Conservation (phyloP, 2,113 vertebrate species). For the Mionectes macconnelli region DNA sequence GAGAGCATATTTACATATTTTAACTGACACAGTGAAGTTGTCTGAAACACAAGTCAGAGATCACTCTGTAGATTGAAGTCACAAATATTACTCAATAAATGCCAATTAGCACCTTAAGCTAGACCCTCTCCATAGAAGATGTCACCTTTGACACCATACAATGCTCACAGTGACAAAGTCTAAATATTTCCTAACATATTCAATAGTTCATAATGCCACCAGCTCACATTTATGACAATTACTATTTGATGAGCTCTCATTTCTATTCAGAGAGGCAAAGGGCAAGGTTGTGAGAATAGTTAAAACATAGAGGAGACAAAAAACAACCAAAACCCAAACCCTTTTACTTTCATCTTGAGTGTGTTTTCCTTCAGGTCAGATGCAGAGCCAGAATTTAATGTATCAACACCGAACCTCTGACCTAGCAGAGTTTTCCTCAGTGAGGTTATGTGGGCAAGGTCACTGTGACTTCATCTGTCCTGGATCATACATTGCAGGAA, state of each 20-base stretch:
- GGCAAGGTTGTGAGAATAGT: conserved; percentile 40
- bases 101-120: conserved; percentile 21
- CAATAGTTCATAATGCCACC: conserved; percentile 1
- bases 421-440: not conserved
- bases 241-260: conserved; percentile 33
- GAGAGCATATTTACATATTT: conserved; percentile 44
- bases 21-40: not conserved
- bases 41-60: conserved; percentile 7
- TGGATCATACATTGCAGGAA: not conserved
- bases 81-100: conserved; percentile 49
- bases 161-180: not conserved
- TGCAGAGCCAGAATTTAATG: not conserved
- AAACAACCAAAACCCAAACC: not conserved
- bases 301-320: not conserved
- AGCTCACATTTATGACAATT: conserved; percentile 46
- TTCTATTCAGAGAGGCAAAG: conserved; percentile 47
- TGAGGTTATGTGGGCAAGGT: not conserved
- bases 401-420: not conserved
- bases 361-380: not conserved
- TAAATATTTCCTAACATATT: conserved; percentile 38
- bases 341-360: not conserved
- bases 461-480: not conserved
- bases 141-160: conserved; percentile 33
- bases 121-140: not conserved
- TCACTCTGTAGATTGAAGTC: conserved; percentile 16